These are phyloP conservation scores for Labia minor DNA, from an alignment of 2,888 invertebrate genomes.

Conservation along the genomic window DNA sequence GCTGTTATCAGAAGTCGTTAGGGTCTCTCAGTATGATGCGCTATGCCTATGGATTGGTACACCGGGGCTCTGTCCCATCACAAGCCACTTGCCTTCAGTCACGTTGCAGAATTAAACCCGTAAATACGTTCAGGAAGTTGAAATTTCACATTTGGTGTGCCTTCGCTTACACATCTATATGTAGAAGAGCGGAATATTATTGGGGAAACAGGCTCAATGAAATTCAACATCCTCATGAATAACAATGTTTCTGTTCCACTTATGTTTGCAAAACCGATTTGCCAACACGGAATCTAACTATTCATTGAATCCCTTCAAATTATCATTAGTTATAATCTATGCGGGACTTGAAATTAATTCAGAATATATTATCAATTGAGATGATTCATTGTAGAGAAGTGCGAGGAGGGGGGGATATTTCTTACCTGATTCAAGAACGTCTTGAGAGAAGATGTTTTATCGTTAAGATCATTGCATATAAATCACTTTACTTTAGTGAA, in stretches of 20 bases:
- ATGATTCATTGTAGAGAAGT: too few species aligned
- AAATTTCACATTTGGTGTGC: neutral
- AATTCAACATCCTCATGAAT: slow-evolving; percentile 5
- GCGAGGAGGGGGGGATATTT: too few species aligned
- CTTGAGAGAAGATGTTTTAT: too few species aligned
- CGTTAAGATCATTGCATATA: too few species aligned
- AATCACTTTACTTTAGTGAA: too few species aligned
- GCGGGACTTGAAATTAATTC: too few species aligned
- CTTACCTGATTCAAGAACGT: too few species aligned
- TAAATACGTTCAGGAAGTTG: neutral
- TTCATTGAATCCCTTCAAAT: too few species aligned
- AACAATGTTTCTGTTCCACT: neutral
- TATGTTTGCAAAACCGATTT: too few species aligned
- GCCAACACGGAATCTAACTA: too few species aligned
- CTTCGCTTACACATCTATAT: neutral
- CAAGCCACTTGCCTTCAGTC: neutral
- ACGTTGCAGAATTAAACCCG: slow-evolving; percentile 1
- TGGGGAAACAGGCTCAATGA: neutral
- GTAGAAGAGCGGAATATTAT: neutral
- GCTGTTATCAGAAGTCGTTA: neutral
- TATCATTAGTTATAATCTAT: too few species aligned
- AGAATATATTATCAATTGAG: too few species aligned
- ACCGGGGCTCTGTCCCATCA: neutral
- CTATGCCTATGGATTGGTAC: neutral
- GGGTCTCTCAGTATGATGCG: neutral